Evolutionary conservation across 2,888 invertebrate genomes (phyloP), one percentile per base, ranked within the genome.

Genomic region (Gastracanthus pulcherrimus): DNA sequence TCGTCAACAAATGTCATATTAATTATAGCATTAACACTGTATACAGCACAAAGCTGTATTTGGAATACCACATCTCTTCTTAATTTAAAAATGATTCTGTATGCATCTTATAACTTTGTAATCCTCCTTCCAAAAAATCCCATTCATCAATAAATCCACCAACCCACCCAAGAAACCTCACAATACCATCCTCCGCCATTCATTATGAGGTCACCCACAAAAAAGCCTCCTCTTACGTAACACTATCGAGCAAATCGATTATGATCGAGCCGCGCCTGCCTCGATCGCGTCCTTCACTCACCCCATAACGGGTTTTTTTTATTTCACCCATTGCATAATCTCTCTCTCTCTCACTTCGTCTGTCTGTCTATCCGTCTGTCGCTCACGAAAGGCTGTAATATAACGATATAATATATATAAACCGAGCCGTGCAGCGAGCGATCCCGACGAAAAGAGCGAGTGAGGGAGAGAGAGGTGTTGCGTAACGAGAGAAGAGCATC

Each of bases 281-380:
- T 13, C 16, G 45, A 45, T 62, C 60, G 29, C 55, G 55, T 55
- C 55, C 55, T 55, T 55, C 55, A 9, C 62, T 31, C n/a, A n/a
- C n/a, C n/a, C n/a, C n/a, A n/a, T n/a, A 62, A 62, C 62, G 34
- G 34, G 36, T 62, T 62, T 62, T 45, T 45, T 45, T n/a, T n/a
- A n/a, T n/a, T n/a, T n/a, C n/a, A 11, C 36, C 62, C 19, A 62
- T 62, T 36, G 19, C 36, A 36, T 62, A 62, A 62, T 13, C 7
- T 36, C 62, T n/a, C 11, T n/a, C n/a, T n/a, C n/a, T n/a, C n/a
- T n/a, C n/a, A n/a, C n/a, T n/a, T n/a, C n/a, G n/a, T n/a, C n/a
- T n/a, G n/a, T n/a, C n/a, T n/a, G n/a, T n/a, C n/a, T n/a, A n/a
- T n/a, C n/a, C n/a, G n/a, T n/a, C n/a, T n/a, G n/a, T n/a, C n/a